Base-by-base conservation (phyloP, 1,140 invertebrate genomes). In the Lucilia cuprina region DNA sequence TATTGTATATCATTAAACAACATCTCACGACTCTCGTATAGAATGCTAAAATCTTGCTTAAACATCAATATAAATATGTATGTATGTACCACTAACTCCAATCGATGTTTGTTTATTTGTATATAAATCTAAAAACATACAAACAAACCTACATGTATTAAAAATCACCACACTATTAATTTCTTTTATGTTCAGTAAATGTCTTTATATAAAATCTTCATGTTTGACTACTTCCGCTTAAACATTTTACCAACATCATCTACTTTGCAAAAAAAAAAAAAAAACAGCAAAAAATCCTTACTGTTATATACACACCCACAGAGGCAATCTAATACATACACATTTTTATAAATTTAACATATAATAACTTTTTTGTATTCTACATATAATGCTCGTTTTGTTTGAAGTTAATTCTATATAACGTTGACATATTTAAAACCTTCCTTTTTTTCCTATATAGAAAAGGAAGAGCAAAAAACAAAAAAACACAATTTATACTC, bases 361-460 rank as follows among this genome's bases (percentile, higher is more conserved):
- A 60, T n/a, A 60, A 60, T 60, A 60, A 60, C n/a, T 25, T 70
- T 70, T 21, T 70, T 70, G 50, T 70, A 60, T 60, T 17, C 55
- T 60, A 7, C n/a, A 30, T 30, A 30, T 60, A 41, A 2, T 7
- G 41, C 41, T n/a, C 2, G 21, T 70, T 70, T 70, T 70, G 65
- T 70, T 70, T 70, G 65, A 70, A 70, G 65, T 70, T 70, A 70
- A 70, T 70, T 70, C 65, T 21, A 21, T 70, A 70, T 70, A 70
- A 21, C 19, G 65, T 70, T 70, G 65, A 70, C 65, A 70, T 25
- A 70, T 70, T 70, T 21, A 70, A 70, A 70, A 19, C 60, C 19
- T 21, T 70, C 60, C 60, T 19, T 70, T 21, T 60, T 60, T 8
- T 70, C 7, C 7, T 21, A 19, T 41, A 10, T 41, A 41, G 35